These are phyloP conservation scores for Spea bombifrons DNA, from an alignment of 2,113 vertebrate species.

Conservation along the genomic window DNA sequence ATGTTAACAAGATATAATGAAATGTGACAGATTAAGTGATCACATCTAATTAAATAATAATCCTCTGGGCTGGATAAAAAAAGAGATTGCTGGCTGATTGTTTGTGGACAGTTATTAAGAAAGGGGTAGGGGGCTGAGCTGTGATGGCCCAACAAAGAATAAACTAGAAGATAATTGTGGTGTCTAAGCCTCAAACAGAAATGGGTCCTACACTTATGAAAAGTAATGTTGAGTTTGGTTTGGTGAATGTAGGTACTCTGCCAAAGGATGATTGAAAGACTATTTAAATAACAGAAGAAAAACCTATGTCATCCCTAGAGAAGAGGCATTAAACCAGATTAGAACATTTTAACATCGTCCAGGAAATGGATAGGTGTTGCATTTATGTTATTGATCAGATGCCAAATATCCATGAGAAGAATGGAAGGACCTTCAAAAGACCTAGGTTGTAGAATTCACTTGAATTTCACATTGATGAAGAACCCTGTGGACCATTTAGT, in stretches of 20 bases:
- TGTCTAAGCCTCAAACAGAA: neutral
- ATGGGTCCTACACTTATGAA: neutral
- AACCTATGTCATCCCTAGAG: conserved; percentile 15
- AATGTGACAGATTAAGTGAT: conserved; percentile 33
- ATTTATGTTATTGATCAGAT: neutral
- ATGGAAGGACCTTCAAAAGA: too few relatives aligned
- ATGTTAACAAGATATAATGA: conserved; percentile 16
- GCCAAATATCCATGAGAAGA: neutral
- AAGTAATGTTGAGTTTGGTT: neutral
- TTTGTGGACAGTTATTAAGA: conserved; percentile 36
- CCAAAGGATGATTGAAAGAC: neutral
- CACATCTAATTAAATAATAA: conserved; percentile 8
- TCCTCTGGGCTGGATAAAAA: conserved; percentile 1
- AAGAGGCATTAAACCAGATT: neutral
- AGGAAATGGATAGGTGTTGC: neutral
- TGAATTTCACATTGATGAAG: too few relatives aligned
- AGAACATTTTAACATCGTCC: neutral
- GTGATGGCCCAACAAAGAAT: too few relatives aligned
- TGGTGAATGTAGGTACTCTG: neutral
- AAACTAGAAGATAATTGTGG: conserved; percentile 1
- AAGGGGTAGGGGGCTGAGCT: neutral
- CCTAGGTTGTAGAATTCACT: too few relatives aligned
- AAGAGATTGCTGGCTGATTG: conserved; percentile 6
- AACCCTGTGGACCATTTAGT: too few relatives aligned
- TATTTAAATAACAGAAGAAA: neutral